Evolutionary conservation across 2,797 vertebrate species (phyloP).

Genomic region (Lepus oiostolus): DNA sequence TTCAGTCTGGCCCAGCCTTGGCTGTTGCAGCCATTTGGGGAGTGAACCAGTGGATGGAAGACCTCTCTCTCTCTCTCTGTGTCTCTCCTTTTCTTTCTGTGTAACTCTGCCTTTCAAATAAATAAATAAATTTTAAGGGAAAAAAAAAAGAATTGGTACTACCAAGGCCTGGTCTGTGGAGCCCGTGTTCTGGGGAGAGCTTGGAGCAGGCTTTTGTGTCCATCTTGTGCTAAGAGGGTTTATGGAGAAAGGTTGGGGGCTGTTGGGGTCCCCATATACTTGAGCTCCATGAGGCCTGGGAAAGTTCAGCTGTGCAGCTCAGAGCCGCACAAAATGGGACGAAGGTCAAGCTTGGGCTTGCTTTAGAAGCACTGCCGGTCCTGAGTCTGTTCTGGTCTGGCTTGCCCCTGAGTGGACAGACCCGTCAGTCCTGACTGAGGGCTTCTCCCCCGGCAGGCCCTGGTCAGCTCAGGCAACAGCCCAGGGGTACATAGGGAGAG

Average conservation of each 20-base stretch:
- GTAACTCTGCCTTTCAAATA: too few relatives aligned
- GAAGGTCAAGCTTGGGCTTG: neutral
- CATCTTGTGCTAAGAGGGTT: neutral
- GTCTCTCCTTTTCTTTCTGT: too few relatives aligned
- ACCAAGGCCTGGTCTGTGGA: neutral
- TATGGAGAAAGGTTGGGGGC: neutral
- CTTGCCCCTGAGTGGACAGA: neutral
- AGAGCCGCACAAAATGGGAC: too few relatives aligned
- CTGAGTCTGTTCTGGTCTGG: neutral
- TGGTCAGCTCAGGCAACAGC: neutral
- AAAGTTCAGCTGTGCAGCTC: neutral
- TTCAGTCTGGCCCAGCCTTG: too few relatives aligned
- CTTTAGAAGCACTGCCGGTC: neutral
- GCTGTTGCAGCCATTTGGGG: too few relatives aligned
- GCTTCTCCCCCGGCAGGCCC: neutral
- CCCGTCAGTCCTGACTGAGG: neutral
- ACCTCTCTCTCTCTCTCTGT: too few relatives aligned
- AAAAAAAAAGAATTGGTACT: neutral
- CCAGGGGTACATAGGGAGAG: neutral
- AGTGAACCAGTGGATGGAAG: too few relatives aligned
- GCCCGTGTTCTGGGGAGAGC: neutral
- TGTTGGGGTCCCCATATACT: fast-evolving
- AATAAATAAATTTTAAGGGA: too few relatives aligned
- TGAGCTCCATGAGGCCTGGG: neutral
- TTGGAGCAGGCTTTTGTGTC: neutral